Conservation (phyloP, 2,797 vertebrate species). For the Cyprinella venusta region DNA sequence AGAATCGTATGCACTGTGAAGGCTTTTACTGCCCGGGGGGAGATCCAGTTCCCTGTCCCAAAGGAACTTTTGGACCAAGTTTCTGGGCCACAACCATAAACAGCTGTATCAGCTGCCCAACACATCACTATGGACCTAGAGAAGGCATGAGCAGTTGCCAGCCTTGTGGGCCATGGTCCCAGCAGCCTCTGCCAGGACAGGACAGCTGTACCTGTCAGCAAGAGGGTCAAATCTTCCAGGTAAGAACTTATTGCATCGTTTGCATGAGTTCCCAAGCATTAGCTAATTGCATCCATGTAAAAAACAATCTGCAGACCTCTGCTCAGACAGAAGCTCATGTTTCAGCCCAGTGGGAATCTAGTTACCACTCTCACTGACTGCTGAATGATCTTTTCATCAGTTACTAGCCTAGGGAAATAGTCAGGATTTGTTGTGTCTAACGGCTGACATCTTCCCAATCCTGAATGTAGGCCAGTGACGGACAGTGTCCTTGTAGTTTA, state of each 20-base stretch:
- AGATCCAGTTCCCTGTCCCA: constrained; percentile 76
- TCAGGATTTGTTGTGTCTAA: constrained; percentile 34
- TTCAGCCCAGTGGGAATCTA: constrained; percentile 55
- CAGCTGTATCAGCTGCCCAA: constrained; percentile 81
- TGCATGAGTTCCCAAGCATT: background rate
- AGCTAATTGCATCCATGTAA: constrained; percentile 2
- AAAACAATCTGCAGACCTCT: constrained; percentile 46
- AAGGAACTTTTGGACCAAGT: constrained; percentile 79
- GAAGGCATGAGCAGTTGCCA: constrained; percentile 75
- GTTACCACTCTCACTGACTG: constrained; percentile 60
- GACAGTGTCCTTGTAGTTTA: constrained; percentile 81
- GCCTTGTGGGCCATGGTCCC: constrained; percentile 81
- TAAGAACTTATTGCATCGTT: constrained; percentile 58
- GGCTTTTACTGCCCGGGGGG: constrained; percentile 81
- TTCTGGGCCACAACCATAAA: constrained; percentile 57
- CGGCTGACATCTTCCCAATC: constrained; percentile 10
- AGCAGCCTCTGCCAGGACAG: constrained; percentile 82
- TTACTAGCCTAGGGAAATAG: constrained; percentile 53
- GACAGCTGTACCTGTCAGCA: constrained; percentile 77
- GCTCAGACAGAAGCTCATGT: constrained; percentile 54
- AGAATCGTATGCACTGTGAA: constrained; percentile 55
- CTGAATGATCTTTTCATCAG: constrained; percentile 60
- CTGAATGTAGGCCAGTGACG: constrained; percentile 78
- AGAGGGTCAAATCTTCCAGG: constrained; percentile 85
- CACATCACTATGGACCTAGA: constrained; percentile 81